These are phyloP conservation scores for Silurus asotus DNA, from an alignment of 2,113 vertebrate genomes.

Conservation along the genomic window DNA sequence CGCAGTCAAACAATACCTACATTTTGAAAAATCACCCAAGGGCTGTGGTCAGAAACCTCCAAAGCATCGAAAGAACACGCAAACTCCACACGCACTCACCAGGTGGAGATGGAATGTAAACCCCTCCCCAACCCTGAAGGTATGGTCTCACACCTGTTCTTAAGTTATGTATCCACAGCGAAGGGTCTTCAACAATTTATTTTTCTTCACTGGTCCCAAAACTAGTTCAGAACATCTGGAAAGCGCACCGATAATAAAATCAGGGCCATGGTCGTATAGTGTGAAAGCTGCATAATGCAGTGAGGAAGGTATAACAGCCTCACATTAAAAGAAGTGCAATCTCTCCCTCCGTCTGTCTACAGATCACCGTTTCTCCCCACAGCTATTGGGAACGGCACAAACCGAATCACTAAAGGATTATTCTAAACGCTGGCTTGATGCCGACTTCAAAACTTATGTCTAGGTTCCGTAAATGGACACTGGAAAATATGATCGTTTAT, in stretches of 20 bases:
- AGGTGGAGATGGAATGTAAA: too few species aligned
- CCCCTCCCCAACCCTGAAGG: too few species aligned
- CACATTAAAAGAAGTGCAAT: neutral
- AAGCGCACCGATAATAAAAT: conserved; percentile 9
- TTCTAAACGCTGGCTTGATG: conserved; percentile 5
- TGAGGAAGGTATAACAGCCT: neutral
- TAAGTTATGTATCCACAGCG: neutral
- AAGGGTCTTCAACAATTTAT: neutral
- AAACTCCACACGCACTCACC: too few species aligned
- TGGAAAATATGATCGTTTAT: neutral
- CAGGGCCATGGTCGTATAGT: neutral
- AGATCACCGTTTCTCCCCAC: neutral
- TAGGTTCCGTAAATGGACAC: neutral
- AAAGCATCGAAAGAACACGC: too few species aligned
- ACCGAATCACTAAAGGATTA: conserved; percentile 29
- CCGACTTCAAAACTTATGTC: conserved; percentile 4
- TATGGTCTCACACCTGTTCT: neutral
- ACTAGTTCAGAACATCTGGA: conserved; percentile 22
- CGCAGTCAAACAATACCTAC: too few species aligned
- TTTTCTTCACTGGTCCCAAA: neutral
- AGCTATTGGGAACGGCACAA: conserved; percentile 13
- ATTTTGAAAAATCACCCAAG: too few species aligned
- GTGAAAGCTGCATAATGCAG: neutral
- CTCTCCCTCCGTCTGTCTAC: neutral
- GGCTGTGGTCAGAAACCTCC: too few species aligned